phyloP scores from a whole-genome alignment of 1,140 invertebrate genomes.

The Apis cerana region DNA sequence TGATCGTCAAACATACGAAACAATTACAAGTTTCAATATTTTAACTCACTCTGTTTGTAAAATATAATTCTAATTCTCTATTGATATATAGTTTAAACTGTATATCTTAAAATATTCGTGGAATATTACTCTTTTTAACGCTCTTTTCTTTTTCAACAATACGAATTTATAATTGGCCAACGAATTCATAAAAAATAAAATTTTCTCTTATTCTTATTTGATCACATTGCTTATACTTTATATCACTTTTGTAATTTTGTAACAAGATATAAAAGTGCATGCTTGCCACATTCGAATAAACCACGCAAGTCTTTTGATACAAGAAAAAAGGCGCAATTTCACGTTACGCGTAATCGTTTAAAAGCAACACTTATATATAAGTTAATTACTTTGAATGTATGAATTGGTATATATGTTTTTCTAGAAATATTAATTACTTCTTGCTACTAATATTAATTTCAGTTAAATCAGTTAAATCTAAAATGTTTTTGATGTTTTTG shows the following conservation, averaged over 20 bases:
- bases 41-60: too few relatives aligned
- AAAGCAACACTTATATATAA: conserved; percentile 8
- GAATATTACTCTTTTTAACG: too few relatives aligned
- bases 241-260: neutral
- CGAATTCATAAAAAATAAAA: neutral
- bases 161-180: neutral
- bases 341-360: conserved; percentile 10
- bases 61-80: too few relatives aligned
- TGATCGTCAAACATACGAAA: neutral
- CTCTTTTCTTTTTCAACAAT: too few relatives aligned
- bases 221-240: neutral
- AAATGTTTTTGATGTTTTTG: neutral
- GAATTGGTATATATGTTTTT: neutral
- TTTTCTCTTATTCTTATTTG: neutral
- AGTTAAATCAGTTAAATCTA: neutral
- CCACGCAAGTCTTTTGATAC: conserved; percentile 14
- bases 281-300: neutral
- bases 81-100: too few relatives aligned
- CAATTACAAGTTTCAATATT: neutral
- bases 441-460: neutral
- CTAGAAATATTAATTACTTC: conserved; percentile 18
- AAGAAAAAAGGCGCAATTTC: neutral
- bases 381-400: conserved; percentile 12
- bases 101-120: too few relatives aligned
- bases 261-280: neutral